A percentile compares a stretch with the other conserved stretches of the same genome.
Conservation (phyloP, 2,888 invertebrate species). For the Anthoptus insignis region DNA sequence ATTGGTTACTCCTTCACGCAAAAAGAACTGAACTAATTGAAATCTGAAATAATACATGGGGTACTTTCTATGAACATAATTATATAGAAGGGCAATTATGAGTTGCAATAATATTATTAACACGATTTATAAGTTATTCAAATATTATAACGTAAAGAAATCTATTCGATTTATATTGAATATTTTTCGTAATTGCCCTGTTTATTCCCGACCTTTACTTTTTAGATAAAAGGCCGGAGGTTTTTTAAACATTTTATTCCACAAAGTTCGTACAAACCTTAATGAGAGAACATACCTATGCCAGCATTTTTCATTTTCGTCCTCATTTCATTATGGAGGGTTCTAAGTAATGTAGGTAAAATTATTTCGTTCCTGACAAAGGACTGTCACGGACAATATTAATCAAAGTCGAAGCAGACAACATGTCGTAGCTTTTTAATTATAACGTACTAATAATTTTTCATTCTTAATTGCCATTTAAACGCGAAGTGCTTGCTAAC, state of each 20-base stretch:
- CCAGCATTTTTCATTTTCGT: slow-evolving; percentile 5
- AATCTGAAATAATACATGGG: too few species aligned
- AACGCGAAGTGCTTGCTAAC: slow-evolving; percentile 63
- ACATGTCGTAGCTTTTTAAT: slow-evolving; percentile 81
- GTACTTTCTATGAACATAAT: too few species aligned
- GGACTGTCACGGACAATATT: slow-evolving; percentile 77
- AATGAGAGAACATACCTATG: slow-evolving; percentile 7
- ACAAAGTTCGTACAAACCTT: neutral
- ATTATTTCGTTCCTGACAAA: slow-evolving; percentile 63
- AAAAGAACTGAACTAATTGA: too few species aligned
- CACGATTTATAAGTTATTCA: too few species aligned
- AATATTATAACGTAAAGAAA: too few species aligned
- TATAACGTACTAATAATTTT: slow-evolving; percentile 81
- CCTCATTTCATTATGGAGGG: slow-evolving; percentile 14
- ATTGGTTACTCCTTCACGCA: too few species aligned
- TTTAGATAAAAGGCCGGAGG: too few species aligned
- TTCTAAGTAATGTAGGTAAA: slow-evolving; percentile 11
- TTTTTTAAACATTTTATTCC: neutral
- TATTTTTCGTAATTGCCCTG: too few species aligned
- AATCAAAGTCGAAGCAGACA: slow-evolving; percentile 78
- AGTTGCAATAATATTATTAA: too few species aligned
- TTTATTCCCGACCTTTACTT: too few species aligned
- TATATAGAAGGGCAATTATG: too few species aligned
- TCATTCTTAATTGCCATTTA: slow-evolving; percentile 83
- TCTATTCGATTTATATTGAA: too few species aligned